Base-by-base conservation (phyloP, 2,888 invertebrate species). In the Cerastis rubricosa region DNA sequence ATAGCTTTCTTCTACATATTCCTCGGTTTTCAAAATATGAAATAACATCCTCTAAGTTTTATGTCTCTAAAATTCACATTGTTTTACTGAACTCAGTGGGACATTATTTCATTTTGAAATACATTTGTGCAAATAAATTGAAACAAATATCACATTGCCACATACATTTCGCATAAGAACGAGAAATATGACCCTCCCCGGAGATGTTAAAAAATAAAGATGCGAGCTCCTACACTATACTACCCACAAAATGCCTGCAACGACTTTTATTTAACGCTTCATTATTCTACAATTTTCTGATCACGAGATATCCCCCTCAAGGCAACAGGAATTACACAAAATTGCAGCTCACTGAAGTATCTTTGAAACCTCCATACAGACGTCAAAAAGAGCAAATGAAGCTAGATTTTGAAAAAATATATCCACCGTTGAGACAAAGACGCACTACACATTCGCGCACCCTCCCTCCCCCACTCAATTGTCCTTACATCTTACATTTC, bases 401-500 rank as follows among this genome's bases (percentile, higher is more conserved):
- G 64, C 80, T 71, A 64, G 67, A 17, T 57, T 86, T 83, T 90
- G 80, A 88, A 90, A 91, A 91, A 92, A 92, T 90, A 90, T 89
- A 89, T 89, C 89, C 89, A 88, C 89, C 82, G 87, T 86, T 83
- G 88, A 91, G 92, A 94, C 93, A 94, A 94, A 91, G 86, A 91
- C 90, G 90, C 92, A 90, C 92, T 92, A 91, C 93, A 94, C 93
- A 93, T 92, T 93, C 92, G 91, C 92, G 91, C 92, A 89, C 91
- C 78, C 17, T 35, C 67, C 71, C 25, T 19, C 59, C 92, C 92
- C 92, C 89, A 92, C 94, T 93, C 95, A 94, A 96, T 95, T 95
- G 96, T 96, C 95, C 93, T 95, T 93, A 94, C 95, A 94, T 95
- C 95, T 96, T 94, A 95, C 94, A 96, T 95, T 95, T 94, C 95